These are phyloP conservation scores for Hydrochoerus hydrochaeris DNA, from an alignment of 2,113 vertebrate genomes.

Conservation along the genomic window DNA sequence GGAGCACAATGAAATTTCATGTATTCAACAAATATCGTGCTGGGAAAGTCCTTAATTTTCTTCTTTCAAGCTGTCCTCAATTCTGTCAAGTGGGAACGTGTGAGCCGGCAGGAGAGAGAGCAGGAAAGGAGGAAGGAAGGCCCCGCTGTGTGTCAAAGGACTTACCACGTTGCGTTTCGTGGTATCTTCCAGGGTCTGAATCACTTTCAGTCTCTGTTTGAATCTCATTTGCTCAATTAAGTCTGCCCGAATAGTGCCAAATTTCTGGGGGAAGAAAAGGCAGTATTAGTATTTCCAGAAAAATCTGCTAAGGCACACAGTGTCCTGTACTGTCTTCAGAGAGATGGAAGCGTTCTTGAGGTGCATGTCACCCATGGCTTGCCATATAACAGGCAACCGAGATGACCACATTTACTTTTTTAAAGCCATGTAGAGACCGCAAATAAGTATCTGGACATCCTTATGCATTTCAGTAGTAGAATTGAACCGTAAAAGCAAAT, in stretches of 20 bases:
- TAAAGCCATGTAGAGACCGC: not conserved
- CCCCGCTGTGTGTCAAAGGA: not conserved
- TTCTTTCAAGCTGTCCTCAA: not conserved
- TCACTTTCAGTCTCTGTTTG: slow-evolving; percentile 97
- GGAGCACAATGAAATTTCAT: not conserved
- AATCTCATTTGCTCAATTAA: slow-evolving; percentile 99
- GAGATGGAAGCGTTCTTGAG: not conserved
- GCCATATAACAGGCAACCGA: not conserved
- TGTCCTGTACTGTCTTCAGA: not conserved
- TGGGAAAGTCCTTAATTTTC: not conserved
- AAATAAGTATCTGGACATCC: not conserved
- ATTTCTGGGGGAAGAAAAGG: slow-evolving; percentile 89
- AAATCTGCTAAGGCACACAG: not conserved
- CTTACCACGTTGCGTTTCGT: slow-evolving; percentile 98
- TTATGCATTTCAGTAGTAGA: not conserved
- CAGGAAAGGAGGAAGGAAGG: not conserved
- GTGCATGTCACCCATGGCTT: not conserved
- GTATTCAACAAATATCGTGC: not conserved
- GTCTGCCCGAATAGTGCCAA: slow-evolving; percentile 96
- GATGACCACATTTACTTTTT: not conserved
- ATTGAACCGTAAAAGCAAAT: not conserved
- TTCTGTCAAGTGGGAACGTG: not conserved
- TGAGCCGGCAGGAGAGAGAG: rapidly evolving
- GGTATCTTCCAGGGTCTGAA: slow-evolving; percentile 98
- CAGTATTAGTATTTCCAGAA: slow-evolving; percentile 13